Evolutionary conservation across 2,888 invertebrate species (phyloP).

Genomic region (Leucophenga montana): DNA sequence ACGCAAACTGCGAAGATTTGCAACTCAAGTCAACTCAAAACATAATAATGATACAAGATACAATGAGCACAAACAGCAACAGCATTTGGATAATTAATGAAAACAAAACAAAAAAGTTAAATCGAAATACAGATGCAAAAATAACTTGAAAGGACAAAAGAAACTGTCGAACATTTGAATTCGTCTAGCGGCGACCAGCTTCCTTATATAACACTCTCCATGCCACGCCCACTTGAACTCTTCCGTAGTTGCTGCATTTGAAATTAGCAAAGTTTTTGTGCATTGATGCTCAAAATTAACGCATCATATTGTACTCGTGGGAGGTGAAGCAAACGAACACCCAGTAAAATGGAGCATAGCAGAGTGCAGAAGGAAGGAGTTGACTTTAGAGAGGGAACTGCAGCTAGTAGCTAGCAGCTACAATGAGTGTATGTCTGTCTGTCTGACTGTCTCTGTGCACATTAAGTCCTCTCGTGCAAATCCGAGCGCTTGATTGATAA

Average conservation of each 20-base stretch:
- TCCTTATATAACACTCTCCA: not conserved
- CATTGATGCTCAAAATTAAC: conserved; percentile 22
- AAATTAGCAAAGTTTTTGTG: conserved; percentile 11
- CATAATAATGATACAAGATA: too few relatives aligned
- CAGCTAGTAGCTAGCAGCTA: not conserved
- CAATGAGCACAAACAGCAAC: too few relatives aligned
- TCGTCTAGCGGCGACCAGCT: not conserved
- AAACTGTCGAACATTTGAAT: conserved; percentile 2
- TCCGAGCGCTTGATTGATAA: conserved; percentile 10
- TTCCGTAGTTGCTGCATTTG: not conserved
- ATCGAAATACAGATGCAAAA: not conserved
- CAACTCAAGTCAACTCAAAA: too few relatives aligned
- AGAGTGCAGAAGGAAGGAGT: conserved; percentile 5
- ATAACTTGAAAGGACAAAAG: not conserved
- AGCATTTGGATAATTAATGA: too few relatives aligned
- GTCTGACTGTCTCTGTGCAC: too few relatives aligned
- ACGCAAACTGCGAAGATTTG: too few relatives aligned
- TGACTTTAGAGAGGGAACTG: too few relatives aligned
- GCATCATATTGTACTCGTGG: conserved; percentile 14
- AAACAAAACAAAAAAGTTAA: too few relatives aligned
- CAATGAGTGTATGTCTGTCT: not conserved
- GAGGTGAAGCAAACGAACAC: not conserved
- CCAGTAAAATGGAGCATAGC: not conserved
- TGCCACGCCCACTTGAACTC: not conserved
- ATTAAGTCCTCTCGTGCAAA: not conserved